Base-by-base conservation (phyloP, 2,113 vertebrate species). In the Nasalis larvatus region DNA sequence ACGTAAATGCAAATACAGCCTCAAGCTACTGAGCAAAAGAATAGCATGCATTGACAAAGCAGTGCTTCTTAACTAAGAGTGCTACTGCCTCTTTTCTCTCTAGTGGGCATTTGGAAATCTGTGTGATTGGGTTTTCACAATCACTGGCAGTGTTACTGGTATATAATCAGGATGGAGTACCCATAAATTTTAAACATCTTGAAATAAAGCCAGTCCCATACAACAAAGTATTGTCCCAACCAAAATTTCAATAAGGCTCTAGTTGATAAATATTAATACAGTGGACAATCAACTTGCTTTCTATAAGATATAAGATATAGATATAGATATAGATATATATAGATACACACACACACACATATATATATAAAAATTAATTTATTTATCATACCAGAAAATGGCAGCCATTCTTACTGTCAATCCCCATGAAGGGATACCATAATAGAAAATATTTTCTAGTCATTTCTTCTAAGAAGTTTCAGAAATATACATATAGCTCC, bases 291-390 rank as follows among this genome's bases (percentile, higher is more conserved):
- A 90, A 37, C 49, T 54, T 68, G 3, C 4, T 86, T 35, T 86
- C 47, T 40, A 8, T 47, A 93, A 63, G n/a, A 86, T 4, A 37
- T 4, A 58, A 54, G 4, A 11, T 21, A n/a, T 69, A 56, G 60
- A 45, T 94, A 60, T 11, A 60, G 5, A 27, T 30, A 60, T n/a
- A n/a, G n/a, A n/a, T 2, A 54, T 0, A 54, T 0, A 54, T 0
- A 52, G 0, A 52, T 1, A 52, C 1, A 54, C 6, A 54, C 16
- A 52, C 52, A 54, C 52, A 54, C 2, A 54, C 16, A 54, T 0
- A 54, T 2, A 9, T 58, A 58, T 25, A 60, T 25, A 60, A 0
- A 60, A 13, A 60, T 5, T 56, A n/a, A 25, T 58, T 85, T 20
- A 54, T 76, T 45, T 90, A 78, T 66, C 32, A 20, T 69, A 25